Conservation (phyloP, 1,140 invertebrate species). For the Scaptomyza hsui region DNA sequence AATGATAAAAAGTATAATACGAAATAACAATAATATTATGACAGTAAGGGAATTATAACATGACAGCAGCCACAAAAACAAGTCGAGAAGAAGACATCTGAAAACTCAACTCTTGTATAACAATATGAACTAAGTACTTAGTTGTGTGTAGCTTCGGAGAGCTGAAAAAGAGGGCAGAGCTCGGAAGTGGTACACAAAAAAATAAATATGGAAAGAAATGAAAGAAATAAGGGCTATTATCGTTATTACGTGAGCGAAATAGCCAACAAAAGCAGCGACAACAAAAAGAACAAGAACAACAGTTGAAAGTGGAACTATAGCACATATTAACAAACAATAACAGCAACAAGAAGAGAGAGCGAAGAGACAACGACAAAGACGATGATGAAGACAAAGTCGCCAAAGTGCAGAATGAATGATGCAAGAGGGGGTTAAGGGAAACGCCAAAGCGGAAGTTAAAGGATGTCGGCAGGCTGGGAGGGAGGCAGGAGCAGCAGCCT, state of each 20-base stretch:
- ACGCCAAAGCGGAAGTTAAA: slow-evolving; percentile 40
- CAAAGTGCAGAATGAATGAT: slow-evolving; percentile 58
- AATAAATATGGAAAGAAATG: slow-evolving; percentile 34
- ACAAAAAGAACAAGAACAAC: slow-evolving; percentile 5
- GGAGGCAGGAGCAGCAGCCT: slow-evolving; percentile 35
- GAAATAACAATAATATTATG: slow-evolving; percentile 29
- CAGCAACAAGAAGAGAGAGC: slow-evolving; percentile 28
- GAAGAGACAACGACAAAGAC: slow-evolving; percentile 36
- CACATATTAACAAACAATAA: slow-evolving; percentile 57
- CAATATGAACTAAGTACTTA: slow-evolving; percentile 21
- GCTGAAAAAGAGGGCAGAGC: not conserved
- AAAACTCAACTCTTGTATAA: slow-evolving; percentile 5
- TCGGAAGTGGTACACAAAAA: slow-evolving; percentile 32
- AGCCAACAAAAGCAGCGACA: slow-evolving; percentile 44
- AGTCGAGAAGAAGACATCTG: slow-evolving; percentile 9
- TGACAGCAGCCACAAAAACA: slow-evolving; percentile 16
- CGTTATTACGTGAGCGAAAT: slow-evolving; percentile 59
- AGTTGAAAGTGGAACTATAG: slow-evolving; percentile 36
- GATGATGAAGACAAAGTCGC: slow-evolving; percentile 54
- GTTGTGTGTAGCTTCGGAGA: slow-evolving; percentile 5
- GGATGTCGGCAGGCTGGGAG: slow-evolving; percentile 19
- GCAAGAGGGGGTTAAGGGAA: slow-evolving; percentile 1
- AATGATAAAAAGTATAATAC: slow-evolving; percentile 10
- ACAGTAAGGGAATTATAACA: slow-evolving; percentile 37
- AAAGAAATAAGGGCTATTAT: slow-evolving; percentile 57